Evolutionary conservation across 2,888 invertebrate genomes (phyloP), one percentile per base, ranked within the genome.

Genomic region (Acleris laterana): DNA sequence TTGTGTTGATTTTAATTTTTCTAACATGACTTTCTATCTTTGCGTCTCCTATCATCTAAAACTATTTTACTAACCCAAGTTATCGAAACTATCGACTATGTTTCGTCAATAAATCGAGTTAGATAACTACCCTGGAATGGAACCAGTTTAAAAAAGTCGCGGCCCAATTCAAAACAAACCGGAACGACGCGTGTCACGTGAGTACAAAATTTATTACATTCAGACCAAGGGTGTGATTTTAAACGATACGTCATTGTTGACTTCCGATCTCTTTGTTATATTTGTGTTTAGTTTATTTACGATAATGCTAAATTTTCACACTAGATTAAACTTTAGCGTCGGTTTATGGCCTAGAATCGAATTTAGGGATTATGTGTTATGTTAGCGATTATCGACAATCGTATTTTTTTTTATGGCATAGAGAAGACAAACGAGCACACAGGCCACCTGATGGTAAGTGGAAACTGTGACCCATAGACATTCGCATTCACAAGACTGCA

Each of bases 221-320:
- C 63, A 50, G 53, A 62, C 53, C 58, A 58, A 68, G 68, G 68
- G 68, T 68, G 62, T 63, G 68, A 68, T 63, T 67, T 67, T 46
- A 49, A 67, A 65, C 57, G 66, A 32, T 57, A 32, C 17, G 4
- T 32, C 60, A 61, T 52, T 66, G 66, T 66, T 56, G 55, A 32
- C 32, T 51, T 49, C 52, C 55, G 46, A 32, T 56, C 60, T 56
- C 69, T 68, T 68, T 71, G 65, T 46, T 22, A 25, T n/a, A 56
- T 25, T 51, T 66, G 61, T 51, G 38, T 17, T 56, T 22, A 62
- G 46, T 69, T 71, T 69, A 71, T 71, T 71, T 69, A 71, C 69
- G 69, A 71, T 69, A 68, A 69, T 68, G 63, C 53, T 13, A 51
- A 68, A 71, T 69, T 69, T 68, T 64, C 59, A 69, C 69, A 63